Conservation (phyloP, 64 coral and sea anemone species). For the Montipora efflorescens region DNA sequence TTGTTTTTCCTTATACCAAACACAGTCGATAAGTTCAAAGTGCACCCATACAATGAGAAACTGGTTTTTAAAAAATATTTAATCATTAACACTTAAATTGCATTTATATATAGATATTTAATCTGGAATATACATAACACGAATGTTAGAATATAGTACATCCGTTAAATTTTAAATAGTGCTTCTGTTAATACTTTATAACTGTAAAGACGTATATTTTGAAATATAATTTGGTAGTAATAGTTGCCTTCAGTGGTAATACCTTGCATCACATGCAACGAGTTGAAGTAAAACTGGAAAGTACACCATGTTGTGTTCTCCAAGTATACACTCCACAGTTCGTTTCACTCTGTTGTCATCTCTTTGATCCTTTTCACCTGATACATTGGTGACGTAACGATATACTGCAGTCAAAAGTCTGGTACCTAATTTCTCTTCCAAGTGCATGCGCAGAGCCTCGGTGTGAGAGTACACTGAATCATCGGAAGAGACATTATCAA, state of each 20-base stretch:
- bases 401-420: slow-evolving; percentile 58
- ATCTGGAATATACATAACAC: no score
- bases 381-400: slow-evolving; percentile 41
- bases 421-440: slow-evolving; percentile 67
- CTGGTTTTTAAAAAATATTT: no score
- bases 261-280: slow-evolving; percentile 47
- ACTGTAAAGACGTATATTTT: no score
- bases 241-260: neutral
- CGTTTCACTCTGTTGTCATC: neutral
- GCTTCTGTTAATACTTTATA: no score
- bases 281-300: slow-evolving; percentile 61
- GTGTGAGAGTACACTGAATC: slow-evolving; percentile 58
- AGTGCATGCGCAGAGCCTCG: slow-evolving; percentile 60
- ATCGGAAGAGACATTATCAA: slow-evolving; percentile 28
- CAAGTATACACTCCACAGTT: slow-evolving; percentile 28
- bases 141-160: no score
- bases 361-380: slow-evolving; percentile 16
- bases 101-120: no score
- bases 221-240: neutral
- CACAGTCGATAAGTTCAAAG: no score
- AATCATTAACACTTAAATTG: no score
- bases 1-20: no score
- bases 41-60: no score
- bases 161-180: no score
- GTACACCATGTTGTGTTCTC: slow-evolving; percentile 53